Base-by-base conservation (phyloP, 1,140 invertebrate genomes). In the Drosophila sulfurigaster region DNA sequence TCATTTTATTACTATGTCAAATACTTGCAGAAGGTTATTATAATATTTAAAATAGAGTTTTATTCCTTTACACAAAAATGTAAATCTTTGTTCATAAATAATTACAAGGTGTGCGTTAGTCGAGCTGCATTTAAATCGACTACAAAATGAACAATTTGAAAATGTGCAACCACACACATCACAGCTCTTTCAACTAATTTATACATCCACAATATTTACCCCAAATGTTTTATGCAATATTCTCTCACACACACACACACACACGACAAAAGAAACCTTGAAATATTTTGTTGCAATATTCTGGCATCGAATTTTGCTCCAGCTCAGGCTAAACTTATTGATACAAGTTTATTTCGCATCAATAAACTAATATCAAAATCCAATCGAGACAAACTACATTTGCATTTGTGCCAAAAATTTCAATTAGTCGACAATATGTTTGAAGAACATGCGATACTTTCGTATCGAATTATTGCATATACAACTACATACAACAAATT, bases 401-500 rank as follows among this genome's bases (percentile, higher is more conserved):
- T 28, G 48, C 20, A 28, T 28, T 49, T 49, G 46, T 49, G 20
- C 20, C 20, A 25, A 28, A 1, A 25, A 49, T 49, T 49, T n/a
- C 3, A 49, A 25, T 5, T 49, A 49, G 16, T 3, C 2, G 15
- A 20, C 46, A 10, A 25, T 32, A 6, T 30, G 51, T 3, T 25
- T 28, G 1, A 30, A 51, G 28, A 15, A 32, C 28, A 13, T 32
- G 5, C 3, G 51, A 8, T 54, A 25, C 20, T 32, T 35, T 6
- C 15, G 6, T 54, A 46, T 60, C 11, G 38, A 60, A 46, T 45
- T 8, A 60, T 28, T 25, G 16, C 35, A 38, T 10, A 38, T 11
- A 25, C 20, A 25, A 4, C 20, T 25, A 25, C 20, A 25, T 25
- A 25, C 25, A 16, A 45, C 13, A 66, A 66, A 66, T 66, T 32